Evolutionary conservation across 1,140 invertebrate genomes (phyloP).

Genomic region (Dendroctonus valens): DNA sequence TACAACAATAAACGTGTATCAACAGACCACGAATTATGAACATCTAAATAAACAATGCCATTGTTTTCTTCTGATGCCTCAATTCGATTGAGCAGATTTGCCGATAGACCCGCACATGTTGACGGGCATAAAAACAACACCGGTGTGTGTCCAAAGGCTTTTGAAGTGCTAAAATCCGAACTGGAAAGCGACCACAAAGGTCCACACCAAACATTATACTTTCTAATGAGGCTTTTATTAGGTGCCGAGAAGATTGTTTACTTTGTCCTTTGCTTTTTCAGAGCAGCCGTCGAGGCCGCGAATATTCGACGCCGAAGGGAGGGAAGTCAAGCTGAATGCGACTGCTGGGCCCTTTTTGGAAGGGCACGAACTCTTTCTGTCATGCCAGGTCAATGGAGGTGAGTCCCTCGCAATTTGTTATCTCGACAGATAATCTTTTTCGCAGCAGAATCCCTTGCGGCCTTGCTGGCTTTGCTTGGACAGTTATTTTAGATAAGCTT

Average conservation of each 20-base stretch:
- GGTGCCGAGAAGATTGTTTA: slow-evolving; percentile 35
- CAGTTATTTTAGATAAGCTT: too few species aligned
- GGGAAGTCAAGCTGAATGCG: slow-evolving; percentile 62
- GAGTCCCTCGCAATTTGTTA: slow-evolving; percentile 48
- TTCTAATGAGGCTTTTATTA: slow-evolving; percentile 28
- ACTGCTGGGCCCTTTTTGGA: slow-evolving; percentile 80
- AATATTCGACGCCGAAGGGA: slow-evolving; percentile 78
- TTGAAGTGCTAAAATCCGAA: slow-evolving; percentile 8
- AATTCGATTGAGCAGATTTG: too few species aligned
- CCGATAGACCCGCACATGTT: too few species aligned
- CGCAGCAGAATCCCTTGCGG: not conserved
- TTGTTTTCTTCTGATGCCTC: too few species aligned
- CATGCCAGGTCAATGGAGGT: slow-evolving; percentile 83
- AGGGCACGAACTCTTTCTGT: slow-evolving; percentile 73
- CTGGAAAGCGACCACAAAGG: slow-evolving; percentile 4
- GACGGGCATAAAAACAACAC: too few species aligned
- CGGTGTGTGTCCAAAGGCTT: not conserved
- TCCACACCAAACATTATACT: slow-evolving; percentile 34
- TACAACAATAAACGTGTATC: too few species aligned
- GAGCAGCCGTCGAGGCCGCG: slow-evolving; percentile 74
- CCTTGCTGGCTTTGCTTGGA: too few species aligned
- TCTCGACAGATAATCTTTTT: slow-evolving; percentile 19
- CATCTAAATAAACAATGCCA: too few species aligned
- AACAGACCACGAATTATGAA: too few species aligned
- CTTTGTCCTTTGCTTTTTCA: slow-evolving; percentile 52